phyloP scores from a whole-genome alignment of 2,113 vertebrate species.

The Megatriorchis doriae region DNA sequence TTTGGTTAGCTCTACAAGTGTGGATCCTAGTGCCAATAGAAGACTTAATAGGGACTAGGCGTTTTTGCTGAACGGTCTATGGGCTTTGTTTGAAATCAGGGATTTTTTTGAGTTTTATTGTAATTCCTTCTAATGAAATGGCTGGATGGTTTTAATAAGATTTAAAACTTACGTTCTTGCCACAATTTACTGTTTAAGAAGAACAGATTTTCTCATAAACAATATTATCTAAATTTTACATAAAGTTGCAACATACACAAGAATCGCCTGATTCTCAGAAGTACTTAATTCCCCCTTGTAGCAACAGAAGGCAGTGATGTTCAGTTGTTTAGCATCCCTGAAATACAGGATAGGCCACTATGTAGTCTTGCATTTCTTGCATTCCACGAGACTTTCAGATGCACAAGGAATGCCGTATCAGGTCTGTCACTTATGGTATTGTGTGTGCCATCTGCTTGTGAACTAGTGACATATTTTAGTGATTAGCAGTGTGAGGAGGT shows the following conservation, averaged over 20 bases:
- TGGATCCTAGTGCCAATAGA: not conserved
- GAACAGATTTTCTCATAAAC: not conserved
- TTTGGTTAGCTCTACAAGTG: not conserved
- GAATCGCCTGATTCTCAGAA: not conserved
- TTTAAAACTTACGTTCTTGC: not conserved
- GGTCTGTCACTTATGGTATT: not conserved
- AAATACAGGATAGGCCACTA: not conserved
- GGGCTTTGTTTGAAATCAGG: not conserved
- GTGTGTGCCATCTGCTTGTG: not conserved
- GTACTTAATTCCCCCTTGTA: not conserved
- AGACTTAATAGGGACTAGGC: not conserved
- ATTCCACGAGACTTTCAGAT: not conserved
- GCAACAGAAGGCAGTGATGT: not conserved
- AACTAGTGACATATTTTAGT: not conserved
- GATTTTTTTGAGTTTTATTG: not conserved
- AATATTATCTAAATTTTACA: not conserved
- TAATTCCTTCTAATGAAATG: not conserved
- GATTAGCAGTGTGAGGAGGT: not conserved
- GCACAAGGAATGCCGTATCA: not conserved
- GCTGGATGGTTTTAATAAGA: not conserved
- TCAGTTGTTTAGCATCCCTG: not conserved
- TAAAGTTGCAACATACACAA: not conserved
- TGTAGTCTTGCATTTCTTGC: not conserved
- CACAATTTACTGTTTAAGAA: not conserved
- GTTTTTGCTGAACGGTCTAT: not conserved